Evolutionary conservation across 2,888 invertebrate genomes (phyloP), one percentile per base, ranked within the genome.

Genomic region (Agonopterix alstromeriana): DNA sequence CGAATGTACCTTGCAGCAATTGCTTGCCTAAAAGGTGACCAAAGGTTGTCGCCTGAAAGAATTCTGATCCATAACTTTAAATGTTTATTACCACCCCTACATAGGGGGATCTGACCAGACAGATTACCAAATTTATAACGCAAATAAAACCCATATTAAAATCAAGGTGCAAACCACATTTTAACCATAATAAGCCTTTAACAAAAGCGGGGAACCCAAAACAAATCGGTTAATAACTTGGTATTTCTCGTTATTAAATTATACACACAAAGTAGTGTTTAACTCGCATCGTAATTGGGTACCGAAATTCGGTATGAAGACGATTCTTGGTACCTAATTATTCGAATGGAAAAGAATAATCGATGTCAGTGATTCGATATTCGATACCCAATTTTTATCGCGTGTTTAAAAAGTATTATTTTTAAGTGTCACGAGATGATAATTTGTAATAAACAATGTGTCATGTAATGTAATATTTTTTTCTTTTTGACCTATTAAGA

Each of bases 271-370:
- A 54, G 55, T 63, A 53, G 54, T 63, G 62, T 64, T 65, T 67
- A 64, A 62, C 58, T 62, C 53, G 53, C 57, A 65, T 62, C 61
- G 64, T 70, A 73, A 73, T 69, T 69, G 64, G 61, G 50, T 59
- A 59, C 64, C 64, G 51, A 70, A 64, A 63, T 60, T 55, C 56
- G 60, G 68, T 63, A 64, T 64, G 27, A 27, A 27, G 27, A 27
- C 51, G 61, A 60, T 59, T 58, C 61, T 51, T 53, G 56, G 53
- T 53, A 54, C 59, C 57, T 60, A 65, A 68, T 69, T 68, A 64
- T 56, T 35, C 11, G 11, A 42, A 11, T 42, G 11, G 38, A n/a
- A 27, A 27, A 27, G 27, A 27, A 27, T 27, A 27, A 27, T 27
- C 27, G 27, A 27, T 27, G 27, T 11, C 36, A 9, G 43, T 14